Evolutionary conservation across 2,888 invertebrate species (phyloP), one percentile per base, ranked within the genome.

Genomic region (Leucoma salicis): DNA sequence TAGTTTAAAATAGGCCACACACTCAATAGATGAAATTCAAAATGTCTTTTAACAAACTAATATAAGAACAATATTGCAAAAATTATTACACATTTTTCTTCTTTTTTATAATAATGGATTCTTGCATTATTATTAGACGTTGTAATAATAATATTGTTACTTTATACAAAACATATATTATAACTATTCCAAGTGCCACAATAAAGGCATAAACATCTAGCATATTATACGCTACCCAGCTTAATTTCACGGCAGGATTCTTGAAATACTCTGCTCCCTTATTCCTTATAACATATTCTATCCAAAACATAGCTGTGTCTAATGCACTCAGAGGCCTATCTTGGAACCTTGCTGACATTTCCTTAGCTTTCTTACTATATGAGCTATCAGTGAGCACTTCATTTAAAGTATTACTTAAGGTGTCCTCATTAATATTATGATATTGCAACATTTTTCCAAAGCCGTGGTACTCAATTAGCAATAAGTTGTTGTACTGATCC

Each of bases 241-340:
- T 83, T 50, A 92, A 62, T 21, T 87, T 69, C 4, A 82, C 60
- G 1, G 88, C 78, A 0, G 91, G 85, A 66, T 83, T 90, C 42
- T 89, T 91, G 58, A 91, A 82, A 42, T 81, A 88, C 1, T 71
- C 60, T 0, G 91, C 91, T n/a, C 92, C 92, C 39, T 88, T 88
- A 63, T 92, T 76, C 32, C 92, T 81, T 1, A 92, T 73, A 0
- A 92, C 85, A 57, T 92, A 92, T 49, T 92, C 91, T 7, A 91
- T 79, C 92, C 92, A 92, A 59, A 72, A 92, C 44, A 90, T 70
- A 0, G 91, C 91, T 0, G 83, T 88, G 36, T 91, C 83, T 29
- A 86, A 66, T 0, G 91, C 81, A 16, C 65, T 77, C 71, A 90
- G 63, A 0, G 92, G 92, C 34, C 92, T 83, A 63, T 92, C 92